These are phyloP conservation scores for Manacus vitellinus DNA, from an alignment of 2,113 vertebrate genomes.

Conservation along the genomic window DNA sequence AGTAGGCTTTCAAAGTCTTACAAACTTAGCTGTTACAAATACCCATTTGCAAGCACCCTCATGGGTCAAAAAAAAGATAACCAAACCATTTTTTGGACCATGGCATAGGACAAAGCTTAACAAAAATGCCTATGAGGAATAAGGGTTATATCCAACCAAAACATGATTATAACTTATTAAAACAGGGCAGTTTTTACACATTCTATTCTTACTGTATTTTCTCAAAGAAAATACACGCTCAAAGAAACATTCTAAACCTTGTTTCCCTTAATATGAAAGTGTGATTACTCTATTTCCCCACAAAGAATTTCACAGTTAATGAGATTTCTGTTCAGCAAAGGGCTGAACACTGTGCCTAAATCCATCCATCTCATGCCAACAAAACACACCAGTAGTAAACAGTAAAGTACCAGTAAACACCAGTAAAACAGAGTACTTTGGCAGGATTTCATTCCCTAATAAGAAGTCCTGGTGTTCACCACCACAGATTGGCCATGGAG, in stretches of 20 bases:
- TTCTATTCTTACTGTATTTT: neutral
- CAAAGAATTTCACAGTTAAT: neutral
- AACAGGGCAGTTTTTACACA: neutral
- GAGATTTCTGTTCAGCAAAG: neutral
- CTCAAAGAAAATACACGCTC: neutral
- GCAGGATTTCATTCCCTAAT: neutral
- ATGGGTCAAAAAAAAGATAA: neutral
- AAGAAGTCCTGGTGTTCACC: neutral
- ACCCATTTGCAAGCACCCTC: neutral
- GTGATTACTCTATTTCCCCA: neutral
- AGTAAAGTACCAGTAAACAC: neutral
- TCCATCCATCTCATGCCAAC: neutral
- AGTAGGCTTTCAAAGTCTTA: neutral
- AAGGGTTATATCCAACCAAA: neutral
- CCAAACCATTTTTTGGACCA: neutral
- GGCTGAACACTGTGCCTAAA: neutral
- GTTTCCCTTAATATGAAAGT: neutral
- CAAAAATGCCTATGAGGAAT: neutral
- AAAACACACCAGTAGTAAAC: neutral
- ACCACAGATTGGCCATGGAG: neutral
- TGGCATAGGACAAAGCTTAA: neutral
- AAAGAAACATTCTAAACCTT: neutral
- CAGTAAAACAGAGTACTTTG: neutral
- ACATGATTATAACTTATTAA: neutral
- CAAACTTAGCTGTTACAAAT: neutral